These are phyloP conservation scores for Sitophilus oryzae DNA, from an alignment of 1,140 invertebrate species.

Conservation along the genomic window DNA sequence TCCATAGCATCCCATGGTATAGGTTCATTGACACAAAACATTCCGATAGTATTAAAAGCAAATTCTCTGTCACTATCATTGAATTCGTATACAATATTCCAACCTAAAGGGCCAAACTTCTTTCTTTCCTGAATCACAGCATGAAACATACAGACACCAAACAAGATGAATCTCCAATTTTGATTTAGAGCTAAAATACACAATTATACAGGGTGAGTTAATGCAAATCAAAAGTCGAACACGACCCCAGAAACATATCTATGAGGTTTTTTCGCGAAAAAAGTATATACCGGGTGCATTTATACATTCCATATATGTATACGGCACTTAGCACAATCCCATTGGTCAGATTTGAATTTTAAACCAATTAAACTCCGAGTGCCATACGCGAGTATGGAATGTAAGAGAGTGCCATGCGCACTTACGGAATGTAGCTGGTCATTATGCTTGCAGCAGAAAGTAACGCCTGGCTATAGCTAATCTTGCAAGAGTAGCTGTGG, in stretches of 20 bases:
- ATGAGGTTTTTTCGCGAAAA: no score
- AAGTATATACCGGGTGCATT: no score
- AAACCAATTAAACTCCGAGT: no score
- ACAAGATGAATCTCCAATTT: constrained; percentile 71
- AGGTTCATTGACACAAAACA: constrained; percentile 63
- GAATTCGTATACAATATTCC: constrained; percentile 89
- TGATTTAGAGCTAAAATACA: constrained; percentile 55
- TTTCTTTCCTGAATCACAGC: constrained; percentile 82
- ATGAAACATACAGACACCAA: constrained; percentile 77
- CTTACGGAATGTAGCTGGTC: no score
- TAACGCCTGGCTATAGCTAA: no score
- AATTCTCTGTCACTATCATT: constrained; percentile 84
- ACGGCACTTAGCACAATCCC: no score
- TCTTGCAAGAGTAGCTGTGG: no score
- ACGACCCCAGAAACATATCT: not conserved
- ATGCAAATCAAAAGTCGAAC: not conserved
- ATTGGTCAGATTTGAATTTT: no score
- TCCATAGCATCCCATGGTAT: constrained; percentile 85
- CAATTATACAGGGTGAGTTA: constrained; percentile 11
- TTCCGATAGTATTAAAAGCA: constrained; percentile 75
- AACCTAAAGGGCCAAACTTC: constrained; percentile 84
- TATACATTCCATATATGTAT: no score
- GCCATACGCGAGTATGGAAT: no score
- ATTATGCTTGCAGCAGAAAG: no score
- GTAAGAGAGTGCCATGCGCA: no score